A percentile compares a stretch with the other conserved stretches of the same genome.
These are phyloP conservation scores for Thunnus maccoyii DNA, from an alignment of 2,113 vertebrate species.

Conservation along the genomic window DNA sequence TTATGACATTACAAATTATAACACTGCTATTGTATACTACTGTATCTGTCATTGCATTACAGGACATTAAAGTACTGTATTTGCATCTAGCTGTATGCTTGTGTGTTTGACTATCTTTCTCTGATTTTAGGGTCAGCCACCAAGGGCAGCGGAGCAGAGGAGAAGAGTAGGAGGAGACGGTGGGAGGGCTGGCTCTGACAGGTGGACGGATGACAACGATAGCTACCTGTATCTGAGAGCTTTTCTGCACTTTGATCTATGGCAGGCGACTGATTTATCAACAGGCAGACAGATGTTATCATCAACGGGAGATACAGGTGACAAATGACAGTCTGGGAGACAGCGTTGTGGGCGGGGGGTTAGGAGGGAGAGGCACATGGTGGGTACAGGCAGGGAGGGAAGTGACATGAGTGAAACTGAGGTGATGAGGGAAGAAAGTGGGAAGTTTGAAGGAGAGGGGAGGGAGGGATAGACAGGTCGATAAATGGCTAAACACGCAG, in stretches of 20 bases:
- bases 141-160: conserved; percentile 50
- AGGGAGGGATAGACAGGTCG: neutral
- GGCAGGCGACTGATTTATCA: conserved; percentile 60
- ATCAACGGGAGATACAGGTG: conserved; percentile 59
- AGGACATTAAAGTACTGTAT: neutral
- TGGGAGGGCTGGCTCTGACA: conserved; percentile 56
- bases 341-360: neutral
- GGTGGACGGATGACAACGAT: conserved; percentile 56
- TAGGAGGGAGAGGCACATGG: neutral
- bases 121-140: conserved; percentile 27
- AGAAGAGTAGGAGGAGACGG: conserved; percentile 29
- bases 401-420: conserved; percentile 22
- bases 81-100: neutral
- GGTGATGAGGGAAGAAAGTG: conserved; percentile 11
- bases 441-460: conserved; percentile 33
- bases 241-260: conserved; percentile 63
- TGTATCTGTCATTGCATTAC: neutral
- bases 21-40: neutral
- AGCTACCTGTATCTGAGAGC: conserved; percentile 51
- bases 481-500: conserved; percentile 31
- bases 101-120: neutral
- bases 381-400: neutral
- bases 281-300: conserved; percentile 62
- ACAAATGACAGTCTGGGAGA: conserved; percentile 56
- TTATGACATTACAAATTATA: neutral